phyloP scores from a whole-genome alignment of 2,113 vertebrate genomes.

The Zootoca vivipara region DNA sequence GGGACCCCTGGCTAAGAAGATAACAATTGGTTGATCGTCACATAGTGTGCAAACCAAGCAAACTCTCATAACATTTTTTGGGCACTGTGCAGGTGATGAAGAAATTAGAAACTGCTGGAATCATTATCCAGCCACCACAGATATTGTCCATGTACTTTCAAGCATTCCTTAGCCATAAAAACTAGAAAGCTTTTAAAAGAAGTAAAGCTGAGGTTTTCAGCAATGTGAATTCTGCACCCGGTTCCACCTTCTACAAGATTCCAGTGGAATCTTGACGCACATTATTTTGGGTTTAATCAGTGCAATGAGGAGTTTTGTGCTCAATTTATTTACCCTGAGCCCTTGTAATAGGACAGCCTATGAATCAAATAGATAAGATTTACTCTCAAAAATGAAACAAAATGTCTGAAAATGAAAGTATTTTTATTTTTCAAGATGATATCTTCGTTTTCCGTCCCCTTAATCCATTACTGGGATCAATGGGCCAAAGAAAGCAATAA shows the following conservation, averaged over 20 bases:
- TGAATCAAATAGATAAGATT: neutral
- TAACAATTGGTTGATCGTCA: too few species aligned
- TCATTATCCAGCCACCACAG: neutral
- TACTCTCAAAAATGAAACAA: neutral
- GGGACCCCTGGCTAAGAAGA: too few species aligned
- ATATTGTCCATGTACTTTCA: neutral
- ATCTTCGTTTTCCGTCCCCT: constrained; percentile 42
- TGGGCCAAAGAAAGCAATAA: constrained; percentile 10
- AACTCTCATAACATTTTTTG: too few species aligned
- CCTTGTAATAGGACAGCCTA: neutral
- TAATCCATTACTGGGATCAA: constrained; percentile 1
- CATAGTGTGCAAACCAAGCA: too few species aligned
- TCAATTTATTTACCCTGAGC: neutral
- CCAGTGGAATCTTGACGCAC: neutral
- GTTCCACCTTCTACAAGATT: neutral
- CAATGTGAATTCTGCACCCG: neutral
- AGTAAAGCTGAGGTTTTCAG: neutral
- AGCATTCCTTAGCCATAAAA: neutral
- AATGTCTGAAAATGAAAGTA: neutral
- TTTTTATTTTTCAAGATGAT: neutral
- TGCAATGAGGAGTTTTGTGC: neutral
- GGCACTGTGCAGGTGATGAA: too few species aligned
- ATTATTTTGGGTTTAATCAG: neutral
- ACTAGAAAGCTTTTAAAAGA: neutral
- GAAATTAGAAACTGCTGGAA: neutral